These are phyloP conservation scores for Lytechinus pictus DNA, from an alignment of 35 echinoderm and acorn worm genomes.

Conservation along the genomic window DNA sequence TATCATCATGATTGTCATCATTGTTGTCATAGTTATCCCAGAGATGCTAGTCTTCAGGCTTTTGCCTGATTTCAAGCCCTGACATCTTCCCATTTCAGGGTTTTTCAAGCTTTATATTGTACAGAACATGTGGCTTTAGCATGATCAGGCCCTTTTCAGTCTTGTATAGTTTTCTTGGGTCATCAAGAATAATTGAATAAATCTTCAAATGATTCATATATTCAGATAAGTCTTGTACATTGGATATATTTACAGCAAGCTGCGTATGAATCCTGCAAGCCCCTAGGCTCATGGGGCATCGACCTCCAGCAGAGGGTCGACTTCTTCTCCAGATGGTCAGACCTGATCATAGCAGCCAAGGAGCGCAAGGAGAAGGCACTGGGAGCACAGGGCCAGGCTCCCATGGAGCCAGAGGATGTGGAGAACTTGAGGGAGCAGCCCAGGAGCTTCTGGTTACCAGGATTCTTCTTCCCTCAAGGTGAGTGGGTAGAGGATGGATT, in stretches of 20 bases:
- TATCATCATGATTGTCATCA: too few species aligned
- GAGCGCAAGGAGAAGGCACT: constrained; percentile 62
- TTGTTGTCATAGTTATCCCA: too few species aligned
- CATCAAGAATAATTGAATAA: too few species aligned
- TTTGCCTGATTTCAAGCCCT: too few species aligned
- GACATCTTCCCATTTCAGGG: too few species aligned
- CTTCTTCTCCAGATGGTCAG: constrained; percentile 89
- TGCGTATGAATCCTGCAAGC: constrained; percentile 96
- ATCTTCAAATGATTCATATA: too few species aligned
- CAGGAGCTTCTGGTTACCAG: constrained; percentile 91
- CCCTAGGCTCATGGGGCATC: constrained; percentile 82
- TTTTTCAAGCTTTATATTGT: too few species aligned
- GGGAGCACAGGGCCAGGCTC: background rate
- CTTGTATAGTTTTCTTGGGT: too few species aligned
- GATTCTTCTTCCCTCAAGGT: constrained; percentile 99
- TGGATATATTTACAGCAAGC: constrained; percentile 66
- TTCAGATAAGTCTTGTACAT: too few species aligned
- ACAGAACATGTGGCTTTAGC: too few species aligned
- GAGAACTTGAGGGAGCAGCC: constrained; percentile 67
- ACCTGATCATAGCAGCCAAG: constrained; percentile 68
- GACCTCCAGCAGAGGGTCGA: constrained; percentile 93
- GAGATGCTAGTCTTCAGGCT: too few species aligned
- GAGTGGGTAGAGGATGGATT: background rate
- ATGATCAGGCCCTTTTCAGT: too few species aligned
- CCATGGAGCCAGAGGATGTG: constrained; percentile 59